Conservation (phyloP, 2,888 invertebrate species). For the Bimastos eiseni region DNA sequence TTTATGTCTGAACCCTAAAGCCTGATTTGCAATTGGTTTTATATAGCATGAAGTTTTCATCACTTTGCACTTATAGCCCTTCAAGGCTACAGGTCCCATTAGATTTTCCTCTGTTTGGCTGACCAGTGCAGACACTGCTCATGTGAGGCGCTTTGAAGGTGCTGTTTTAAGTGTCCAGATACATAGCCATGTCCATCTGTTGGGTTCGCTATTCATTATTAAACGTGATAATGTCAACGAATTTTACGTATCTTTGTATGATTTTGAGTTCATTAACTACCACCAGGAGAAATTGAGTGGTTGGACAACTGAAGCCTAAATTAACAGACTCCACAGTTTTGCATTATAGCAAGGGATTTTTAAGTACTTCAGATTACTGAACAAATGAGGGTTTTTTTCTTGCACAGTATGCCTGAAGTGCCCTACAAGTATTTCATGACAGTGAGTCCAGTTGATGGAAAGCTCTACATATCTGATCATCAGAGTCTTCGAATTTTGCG, state of each 20-base stretch:
- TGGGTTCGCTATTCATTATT: neutral
- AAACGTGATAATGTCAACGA: neutral
- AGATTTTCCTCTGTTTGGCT: no score
- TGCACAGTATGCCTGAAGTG: constrained; percentile 83
- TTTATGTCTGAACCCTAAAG: neutral
- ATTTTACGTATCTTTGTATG: no score
- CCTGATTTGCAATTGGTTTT: neutral
- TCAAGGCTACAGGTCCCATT: no score
- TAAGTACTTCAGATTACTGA: neutral
- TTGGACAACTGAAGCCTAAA: neutral
- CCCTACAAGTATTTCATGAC: constrained; percentile 91
- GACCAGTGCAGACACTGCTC: no score
- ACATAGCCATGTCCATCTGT: neutral
- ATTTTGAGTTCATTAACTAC: neutral
- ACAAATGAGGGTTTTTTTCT: neutral
- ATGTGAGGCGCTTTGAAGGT: no score
- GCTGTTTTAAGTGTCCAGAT: no score
- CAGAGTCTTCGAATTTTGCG: constrained; percentile 63
- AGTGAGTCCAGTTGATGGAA: constrained; percentile 92
- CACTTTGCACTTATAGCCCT: no score
- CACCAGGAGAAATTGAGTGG: no score
- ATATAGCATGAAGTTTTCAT: neutral
- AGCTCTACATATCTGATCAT: constrained; percentile 92
- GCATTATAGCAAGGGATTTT: neutral
- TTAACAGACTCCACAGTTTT: neutral